These are phyloP conservation scores for Polydesmus complanatus DNA, from an alignment of 2,888 invertebrate genomes.

Conservation along the genomic window DNA sequence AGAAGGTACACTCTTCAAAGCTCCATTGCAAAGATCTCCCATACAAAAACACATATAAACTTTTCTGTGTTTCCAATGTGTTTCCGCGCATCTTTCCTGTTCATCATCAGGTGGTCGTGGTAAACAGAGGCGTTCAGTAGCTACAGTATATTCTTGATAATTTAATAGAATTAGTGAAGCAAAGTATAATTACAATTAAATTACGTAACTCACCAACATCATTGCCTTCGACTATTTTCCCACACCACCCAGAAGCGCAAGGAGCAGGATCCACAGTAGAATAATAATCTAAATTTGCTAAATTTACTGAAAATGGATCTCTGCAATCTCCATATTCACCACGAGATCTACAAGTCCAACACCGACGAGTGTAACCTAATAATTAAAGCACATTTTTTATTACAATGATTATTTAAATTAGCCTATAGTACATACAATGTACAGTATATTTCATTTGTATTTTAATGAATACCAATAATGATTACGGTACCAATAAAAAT, in stretches of 20 bases:
- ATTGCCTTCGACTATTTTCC: constrained; percentile 66
- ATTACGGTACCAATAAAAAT: too few species aligned
- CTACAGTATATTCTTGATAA: constrained; percentile 60
- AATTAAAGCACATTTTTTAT: too few species aligned
- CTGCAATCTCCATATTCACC: constrained; percentile 78
- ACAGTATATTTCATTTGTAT: too few species aligned
- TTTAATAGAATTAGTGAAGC: neutral
- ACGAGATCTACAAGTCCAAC: constrained; percentile 69
- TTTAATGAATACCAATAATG: too few species aligned
- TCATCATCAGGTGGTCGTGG: constrained; percentile 75
- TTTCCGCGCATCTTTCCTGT: constrained; percentile 78
- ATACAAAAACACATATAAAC: constrained; percentile 83
- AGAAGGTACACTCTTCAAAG: constrained; percentile 21
- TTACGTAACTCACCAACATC: constrained; percentile 34
- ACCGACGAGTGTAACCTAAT: constrained; percentile 59
- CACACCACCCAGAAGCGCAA: constrained; percentile 85
- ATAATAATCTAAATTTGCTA: constrained; percentile 54
- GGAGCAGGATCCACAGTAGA: constrained; percentile 59
- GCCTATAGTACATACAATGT: too few species aligned
- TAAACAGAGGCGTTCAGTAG: constrained; percentile 74
- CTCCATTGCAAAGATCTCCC: constrained; percentile 70
- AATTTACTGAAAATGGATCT: constrained; percentile 68
- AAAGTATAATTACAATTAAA: neutral
- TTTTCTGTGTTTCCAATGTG: constrained; percentile 55
- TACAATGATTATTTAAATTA: too few species aligned